Evolutionary conservation across 1,140 invertebrate genomes (phyloP).

Genomic region (Heliconius himera): DNA sequence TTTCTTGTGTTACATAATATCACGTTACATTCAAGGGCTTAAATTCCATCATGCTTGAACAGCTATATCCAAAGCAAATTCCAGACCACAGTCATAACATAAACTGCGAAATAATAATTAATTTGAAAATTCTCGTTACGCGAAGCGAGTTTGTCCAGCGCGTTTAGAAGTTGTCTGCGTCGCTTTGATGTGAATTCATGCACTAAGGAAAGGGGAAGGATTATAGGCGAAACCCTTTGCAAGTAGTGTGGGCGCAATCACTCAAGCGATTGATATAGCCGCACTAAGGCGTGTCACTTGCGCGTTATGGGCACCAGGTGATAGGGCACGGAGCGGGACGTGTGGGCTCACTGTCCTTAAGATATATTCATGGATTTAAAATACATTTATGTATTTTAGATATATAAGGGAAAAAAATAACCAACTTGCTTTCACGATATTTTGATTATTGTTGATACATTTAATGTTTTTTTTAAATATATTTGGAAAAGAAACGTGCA

Average conservation of each 20-base stretch:
- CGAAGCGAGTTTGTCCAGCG: constrained; percentile 26
- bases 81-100: constrained; percentile 16
- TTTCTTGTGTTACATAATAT: too few relatives aligned
- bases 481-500: too few relatives aligned
- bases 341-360: background rate
- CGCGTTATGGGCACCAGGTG: constrained; percentile 6
- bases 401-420: too few relatives aligned
- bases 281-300: constrained; percentile 34
- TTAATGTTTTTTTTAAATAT: too few relatives aligned
- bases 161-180: constrained; percentile 59
- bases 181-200: constrained; percentile 70
- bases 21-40: too few relatives aligned
- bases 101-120: constrained; percentile 32
- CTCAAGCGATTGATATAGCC: constrained; percentile 53
- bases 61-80: background rate
- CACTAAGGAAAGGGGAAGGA: constrained; percentile 61
- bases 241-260: constrained; percentile 62
- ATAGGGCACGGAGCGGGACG: background rate
- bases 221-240: constrained; percentile 63
- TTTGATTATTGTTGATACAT: too few relatives aligned
- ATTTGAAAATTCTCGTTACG: constrained; percentile 36
- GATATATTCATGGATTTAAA: background rate
- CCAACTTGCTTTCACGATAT: too few relatives aligned
- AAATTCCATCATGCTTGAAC: background rate
- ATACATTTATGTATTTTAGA: too few relatives aligned